Percentiles rank a stretch among this genome's conserved stretches.
Conservation (phyloP, 1,140 invertebrate species). For the Phortica variegata region DNA sequence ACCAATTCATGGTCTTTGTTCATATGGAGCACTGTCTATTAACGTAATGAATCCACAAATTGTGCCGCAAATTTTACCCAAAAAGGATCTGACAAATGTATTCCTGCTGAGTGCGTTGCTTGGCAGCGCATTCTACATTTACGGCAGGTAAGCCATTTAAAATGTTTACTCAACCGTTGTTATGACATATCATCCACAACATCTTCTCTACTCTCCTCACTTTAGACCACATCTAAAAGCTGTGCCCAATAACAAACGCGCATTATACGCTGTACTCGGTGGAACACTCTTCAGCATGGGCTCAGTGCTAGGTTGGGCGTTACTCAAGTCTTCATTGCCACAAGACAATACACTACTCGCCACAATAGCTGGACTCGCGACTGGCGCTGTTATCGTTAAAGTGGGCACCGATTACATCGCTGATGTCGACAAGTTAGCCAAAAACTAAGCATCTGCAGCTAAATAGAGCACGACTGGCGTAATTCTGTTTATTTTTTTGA, state of each 20-base stretch:
- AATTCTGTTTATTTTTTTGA: too few species aligned
- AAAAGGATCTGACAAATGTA: conserved; percentile 58
- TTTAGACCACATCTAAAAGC: conserved; percentile 58
- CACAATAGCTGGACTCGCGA: conserved; percentile 64
- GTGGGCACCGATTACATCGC: conserved; percentile 63
- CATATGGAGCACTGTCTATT: conserved; percentile 64
- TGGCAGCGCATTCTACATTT: conserved; percentile 67
- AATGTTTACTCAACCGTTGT: too few species aligned
- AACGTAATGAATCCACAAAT: conserved; percentile 70
- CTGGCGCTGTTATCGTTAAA: conserved; percentile 63
- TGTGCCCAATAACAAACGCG: conserved; percentile 55
- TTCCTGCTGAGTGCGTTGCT: conserved; percentile 63
- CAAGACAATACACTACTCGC: conserved; percentile 62
- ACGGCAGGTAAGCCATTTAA: conserved; percentile 50
- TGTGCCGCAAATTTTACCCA: conserved; percentile 58
- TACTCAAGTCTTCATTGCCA: conserved; percentile 67
- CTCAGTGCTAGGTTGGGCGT: conserved; percentile 71
- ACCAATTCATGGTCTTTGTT: conserved; percentile 63
- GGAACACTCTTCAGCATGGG: conserved; percentile 70
- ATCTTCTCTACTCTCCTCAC: too few species aligned
- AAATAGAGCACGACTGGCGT: too few species aligned
- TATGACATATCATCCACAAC: too few species aligned
- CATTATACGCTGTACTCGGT: conserved; percentile 65
- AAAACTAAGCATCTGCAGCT: conserved; percentile 18
- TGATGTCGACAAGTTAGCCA: conserved; percentile 44